phyloP scores from a whole-genome alignment of 2,888 invertebrate species.

The Biston betularia region DNA sequence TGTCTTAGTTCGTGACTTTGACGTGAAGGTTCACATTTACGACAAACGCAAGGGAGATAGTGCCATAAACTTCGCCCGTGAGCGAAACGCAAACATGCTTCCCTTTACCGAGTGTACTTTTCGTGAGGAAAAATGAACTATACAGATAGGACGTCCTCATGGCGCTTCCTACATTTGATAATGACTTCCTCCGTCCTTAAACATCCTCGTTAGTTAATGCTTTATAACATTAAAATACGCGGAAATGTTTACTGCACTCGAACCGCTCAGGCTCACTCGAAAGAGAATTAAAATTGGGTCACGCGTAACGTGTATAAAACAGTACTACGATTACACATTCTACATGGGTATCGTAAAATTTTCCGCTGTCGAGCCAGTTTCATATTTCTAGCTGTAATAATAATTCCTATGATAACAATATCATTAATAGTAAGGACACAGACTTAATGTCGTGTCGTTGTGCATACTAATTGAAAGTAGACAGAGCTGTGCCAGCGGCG shows the following conservation, averaged over 20 bases:
- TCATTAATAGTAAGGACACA: conserved; percentile 85
- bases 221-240: conserved; percentile 65
- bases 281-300: conserved; percentile 71
- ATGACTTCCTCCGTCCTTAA: conserved; percentile 81
- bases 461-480: conserved; percentile 80
- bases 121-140: conserved; percentile 38
- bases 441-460: conserved; percentile 79
- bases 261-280: conserved; percentile 51
- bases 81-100: conserved; percentile 57
- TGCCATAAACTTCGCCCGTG: conserved; percentile 59
- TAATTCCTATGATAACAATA: conserved; percentile 84
- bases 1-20: conserved; percentile 6
- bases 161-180: conserved; percentile 80
- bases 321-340: conserved; percentile 48
- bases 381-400: conserved; percentile 76
- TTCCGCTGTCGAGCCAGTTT: conserved; percentile 67
- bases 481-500: conserved; percentile 57
- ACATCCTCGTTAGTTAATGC: conserved; percentile 76
- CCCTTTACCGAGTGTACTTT: conserved; percentile 45
- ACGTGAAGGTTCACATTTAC: conserved; percentile 22
- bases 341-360: conserved; percentile 57
- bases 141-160: conserved; percentile 57
- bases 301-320: conserved; percentile 56
- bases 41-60: conserved; percentile 50
- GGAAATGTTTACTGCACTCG: conserved; percentile 68